Conservation (phyloP, 2,888 invertebrate species). For the Rhorus exstirpatorius region DNA sequence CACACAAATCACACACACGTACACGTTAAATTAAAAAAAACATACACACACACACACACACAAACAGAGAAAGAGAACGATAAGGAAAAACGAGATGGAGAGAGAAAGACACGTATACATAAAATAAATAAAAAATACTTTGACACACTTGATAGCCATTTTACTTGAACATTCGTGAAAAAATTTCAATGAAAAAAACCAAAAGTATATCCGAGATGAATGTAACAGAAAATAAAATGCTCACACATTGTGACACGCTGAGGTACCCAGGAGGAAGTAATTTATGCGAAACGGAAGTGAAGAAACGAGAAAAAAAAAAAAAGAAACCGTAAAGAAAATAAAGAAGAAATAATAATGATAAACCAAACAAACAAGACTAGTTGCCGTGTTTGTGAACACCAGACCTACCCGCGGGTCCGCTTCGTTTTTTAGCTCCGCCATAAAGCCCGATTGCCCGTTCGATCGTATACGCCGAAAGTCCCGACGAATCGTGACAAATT, state of each 20-base stretch:
- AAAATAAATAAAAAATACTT: constrained; percentile 66
- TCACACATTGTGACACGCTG: constrained; percentile 74
- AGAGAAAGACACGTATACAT: constrained; percentile 77
- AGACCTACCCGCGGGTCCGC: constrained; percentile 86
- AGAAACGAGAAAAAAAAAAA: constrained; percentile 64
- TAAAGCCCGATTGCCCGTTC: constrained; percentile 71
- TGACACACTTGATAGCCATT: constrained; percentile 70
- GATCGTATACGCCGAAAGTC: constrained; percentile 60
- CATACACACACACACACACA: constrained; percentile 63
- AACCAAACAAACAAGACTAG: constrained; percentile 77
- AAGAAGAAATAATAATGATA: constrained; percentile 76
- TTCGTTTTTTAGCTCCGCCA: constrained; percentile 82
- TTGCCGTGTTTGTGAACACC: constrained; percentile 79
- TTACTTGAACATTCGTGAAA: constrained; percentile 82
- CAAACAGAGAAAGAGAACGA: constrained; percentile 73
- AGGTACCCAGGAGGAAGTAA: constrained; percentile 76
- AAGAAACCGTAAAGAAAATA: constrained; percentile 71
- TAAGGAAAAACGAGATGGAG: constrained; percentile 74
- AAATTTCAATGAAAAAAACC: constrained; percentile 75
- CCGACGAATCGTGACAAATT: constrained; percentile 70
- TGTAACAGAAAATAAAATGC: constrained; percentile 68
- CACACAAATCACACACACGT: constrained; percentile 75
- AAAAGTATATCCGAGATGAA: constrained; percentile 54
- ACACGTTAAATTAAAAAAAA: constrained; percentile 72
- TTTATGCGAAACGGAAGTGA: constrained; percentile 75